Evolutionary conservation across 2,797 vertebrate species (phyloP).

Genomic region (Peromyscus eremicus): DNA sequence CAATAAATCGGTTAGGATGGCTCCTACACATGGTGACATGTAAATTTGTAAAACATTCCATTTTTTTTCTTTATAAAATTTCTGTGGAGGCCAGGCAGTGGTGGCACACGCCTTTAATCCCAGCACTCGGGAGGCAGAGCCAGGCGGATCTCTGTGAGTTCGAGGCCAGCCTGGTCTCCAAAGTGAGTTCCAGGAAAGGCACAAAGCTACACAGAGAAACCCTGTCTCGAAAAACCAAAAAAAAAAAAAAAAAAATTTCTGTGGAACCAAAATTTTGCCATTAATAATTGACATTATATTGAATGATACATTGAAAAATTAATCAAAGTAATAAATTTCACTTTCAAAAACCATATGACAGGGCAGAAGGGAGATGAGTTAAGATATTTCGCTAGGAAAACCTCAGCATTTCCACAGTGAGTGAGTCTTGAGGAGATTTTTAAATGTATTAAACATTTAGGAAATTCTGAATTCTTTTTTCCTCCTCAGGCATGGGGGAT

Average conservation of each 20-base stretch:
- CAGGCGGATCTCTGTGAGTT: too few relatives aligned
- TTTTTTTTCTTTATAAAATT: not conserved
- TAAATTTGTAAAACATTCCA: not conserved
- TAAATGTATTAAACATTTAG: slow-evolving; percentile 19
- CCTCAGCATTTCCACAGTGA: slow-evolving; percentile 25
- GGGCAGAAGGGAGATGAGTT: not conserved
- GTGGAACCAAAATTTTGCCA: not conserved
- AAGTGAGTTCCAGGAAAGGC: too few relatives aligned
- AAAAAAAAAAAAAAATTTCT: too few relatives aligned
- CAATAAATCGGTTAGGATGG: not conserved
- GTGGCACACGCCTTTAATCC: too few relatives aligned
- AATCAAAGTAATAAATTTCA: not conserved
- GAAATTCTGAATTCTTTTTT: slow-evolving; percentile 4
- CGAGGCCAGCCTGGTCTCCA: too few relatives aligned
- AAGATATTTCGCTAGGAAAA: slow-evolving; percentile 15
- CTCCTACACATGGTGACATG: not conserved
- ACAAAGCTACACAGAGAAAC: too few relatives aligned
- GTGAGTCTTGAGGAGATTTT: slow-evolving; percentile 20
- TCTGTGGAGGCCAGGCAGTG: too few relatives aligned
- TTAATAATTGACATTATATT: not conserved
- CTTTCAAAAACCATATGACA: not conserved
- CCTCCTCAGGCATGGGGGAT: too few relatives aligned
- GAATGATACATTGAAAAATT: not conserved
- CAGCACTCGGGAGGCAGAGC: too few relatives aligned
- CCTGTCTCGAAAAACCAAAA: too few relatives aligned